phyloP scores from a whole-genome alignment of 37 sponge, comb jelly and placozoan genomes.

The Hormiphora californensis region DNA sequence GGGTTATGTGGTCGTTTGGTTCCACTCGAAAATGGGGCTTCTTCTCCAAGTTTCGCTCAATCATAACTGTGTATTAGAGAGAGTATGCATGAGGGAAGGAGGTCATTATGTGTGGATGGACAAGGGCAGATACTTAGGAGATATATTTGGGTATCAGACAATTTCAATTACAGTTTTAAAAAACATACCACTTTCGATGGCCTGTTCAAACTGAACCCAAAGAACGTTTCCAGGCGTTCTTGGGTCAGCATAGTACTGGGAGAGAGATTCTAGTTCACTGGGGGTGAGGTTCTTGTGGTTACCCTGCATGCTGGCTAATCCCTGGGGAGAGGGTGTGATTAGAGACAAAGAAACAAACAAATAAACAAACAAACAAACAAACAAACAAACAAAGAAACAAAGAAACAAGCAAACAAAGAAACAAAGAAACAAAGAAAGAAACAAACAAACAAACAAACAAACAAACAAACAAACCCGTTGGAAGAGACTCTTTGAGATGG shows the following conservation, averaged over 20 bases:
- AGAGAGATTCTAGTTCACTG: conserved; percentile 62
- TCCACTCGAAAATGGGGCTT: conserved; percentile 5
- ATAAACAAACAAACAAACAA: not conserved
- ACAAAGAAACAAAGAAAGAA: too few relatives aligned
- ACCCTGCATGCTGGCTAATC: conserved; percentile 45
- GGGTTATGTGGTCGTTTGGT: conserved; percentile 40
- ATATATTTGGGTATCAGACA: not conserved
- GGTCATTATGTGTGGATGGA: too few relatives aligned
- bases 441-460: not conserved
- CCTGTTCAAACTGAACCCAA: conserved; percentile 66
- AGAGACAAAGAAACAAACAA: too few relatives aligned
- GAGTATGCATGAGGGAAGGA: too few relatives aligned
- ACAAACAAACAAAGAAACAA: conserved; percentile 6
- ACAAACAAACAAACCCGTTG: conserved; percentile 60
- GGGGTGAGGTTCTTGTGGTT: conserved; percentile 62
- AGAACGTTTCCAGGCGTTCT: conserved; percentile 57
- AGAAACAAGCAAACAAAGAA: not conserved
- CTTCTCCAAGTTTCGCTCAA: conserved; percentile 50
- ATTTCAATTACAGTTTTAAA: not conserved
- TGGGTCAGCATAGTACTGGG: conserved; percentile 63
- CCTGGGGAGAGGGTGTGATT: not conserved
- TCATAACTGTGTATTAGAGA: conserved; percentile 17
- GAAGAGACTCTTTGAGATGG: conserved; percentile 68
- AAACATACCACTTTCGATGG: conserved; percentile 64
- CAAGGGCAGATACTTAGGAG: not conserved